Percentiles rank a stretch among this genome's conserved stretches.
These are phyloP conservation scores for Platynereis dumerilii DNA, from an alignment of 2,888 invertebrate species.

Conservation along the genomic window DNA sequence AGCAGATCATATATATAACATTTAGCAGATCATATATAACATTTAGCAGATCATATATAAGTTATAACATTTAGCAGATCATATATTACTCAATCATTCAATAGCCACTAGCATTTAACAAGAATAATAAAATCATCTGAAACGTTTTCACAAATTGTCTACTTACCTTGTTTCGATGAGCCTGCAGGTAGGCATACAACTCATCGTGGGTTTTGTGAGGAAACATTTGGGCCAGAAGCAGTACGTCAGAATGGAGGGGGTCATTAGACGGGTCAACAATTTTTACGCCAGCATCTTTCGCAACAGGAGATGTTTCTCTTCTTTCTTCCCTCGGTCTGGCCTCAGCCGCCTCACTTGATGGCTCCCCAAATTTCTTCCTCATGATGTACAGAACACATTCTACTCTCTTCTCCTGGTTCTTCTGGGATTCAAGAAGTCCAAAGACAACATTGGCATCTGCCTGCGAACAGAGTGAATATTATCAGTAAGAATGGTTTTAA, in stretches of 20 bases:
- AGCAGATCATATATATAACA: too few relatives aligned
- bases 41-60: too few relatives aligned
- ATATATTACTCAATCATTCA: too few relatives aligned
- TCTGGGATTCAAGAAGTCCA: constrained; percentile 2
- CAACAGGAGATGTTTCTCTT: too few relatives aligned
- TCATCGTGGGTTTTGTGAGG: constrained; percentile 52
- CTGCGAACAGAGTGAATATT: not conserved
- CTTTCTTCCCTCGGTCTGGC: not conserved
- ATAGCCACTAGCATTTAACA: too few relatives aligned
- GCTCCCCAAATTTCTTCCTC: not conserved
- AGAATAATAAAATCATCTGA: too few relatives aligned
- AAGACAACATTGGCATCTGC: not conserved
- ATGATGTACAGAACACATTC: not conserved
- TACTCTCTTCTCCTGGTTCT: not conserved
- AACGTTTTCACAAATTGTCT: too few relatives aligned
- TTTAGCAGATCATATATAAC: too few relatives aligned
- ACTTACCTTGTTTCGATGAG: constrained; percentile 45
- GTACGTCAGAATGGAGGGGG: constrained; percentile 50
- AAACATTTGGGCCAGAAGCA: constrained; percentile 47
- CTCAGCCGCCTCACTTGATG: not conserved
- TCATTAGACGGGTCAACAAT: constrained; percentile 35
- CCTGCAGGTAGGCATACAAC: constrained; percentile 55
- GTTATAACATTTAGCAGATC: too few relatives aligned
- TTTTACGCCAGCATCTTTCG: too few relatives aligned
- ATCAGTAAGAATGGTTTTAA: too few relatives aligned